phyloP scores from a whole-genome alignment of 2,888 invertebrate genomes.

The Ecdyonurus torrentis region DNA sequence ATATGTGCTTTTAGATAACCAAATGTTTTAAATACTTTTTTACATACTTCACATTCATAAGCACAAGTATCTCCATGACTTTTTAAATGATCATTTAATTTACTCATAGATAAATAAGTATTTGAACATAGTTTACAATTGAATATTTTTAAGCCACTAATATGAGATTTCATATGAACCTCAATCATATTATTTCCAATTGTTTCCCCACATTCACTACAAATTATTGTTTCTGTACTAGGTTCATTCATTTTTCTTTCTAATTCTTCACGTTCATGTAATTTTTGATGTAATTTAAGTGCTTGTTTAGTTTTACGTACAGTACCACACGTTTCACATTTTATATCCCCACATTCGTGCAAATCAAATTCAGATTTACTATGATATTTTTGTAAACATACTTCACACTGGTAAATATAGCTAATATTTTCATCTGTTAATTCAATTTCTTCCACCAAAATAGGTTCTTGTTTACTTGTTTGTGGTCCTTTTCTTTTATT shows the following conservation, averaged over 20 bases:
- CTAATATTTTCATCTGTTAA: not conserved
- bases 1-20: not conserved
- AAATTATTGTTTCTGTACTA: not conserved
- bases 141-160: not conserved
- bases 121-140: not conserved
- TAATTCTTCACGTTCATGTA: not conserved
- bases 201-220: not conserved
- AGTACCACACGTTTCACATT: not conserved
- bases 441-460: not conserved
- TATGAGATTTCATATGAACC: not conserved
- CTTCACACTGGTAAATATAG: not conserved
- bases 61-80: not conserved
- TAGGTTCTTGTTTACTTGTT: not conserved
- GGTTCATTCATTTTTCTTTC: not conserved
- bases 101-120: not conserved
- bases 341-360: not conserved
- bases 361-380: not conserved
- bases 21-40: not conserved
- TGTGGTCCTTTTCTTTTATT: not conserved
- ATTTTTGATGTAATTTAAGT: not conserved
- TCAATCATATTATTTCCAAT: not conserved
- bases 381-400: not conserved
- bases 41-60: not conserved
- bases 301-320: not conserved
- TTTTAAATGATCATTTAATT: not conserved